phyloP scores from a whole-genome alignment of 2,888 invertebrate genomes.

The Ophion ellenae region DNA sequence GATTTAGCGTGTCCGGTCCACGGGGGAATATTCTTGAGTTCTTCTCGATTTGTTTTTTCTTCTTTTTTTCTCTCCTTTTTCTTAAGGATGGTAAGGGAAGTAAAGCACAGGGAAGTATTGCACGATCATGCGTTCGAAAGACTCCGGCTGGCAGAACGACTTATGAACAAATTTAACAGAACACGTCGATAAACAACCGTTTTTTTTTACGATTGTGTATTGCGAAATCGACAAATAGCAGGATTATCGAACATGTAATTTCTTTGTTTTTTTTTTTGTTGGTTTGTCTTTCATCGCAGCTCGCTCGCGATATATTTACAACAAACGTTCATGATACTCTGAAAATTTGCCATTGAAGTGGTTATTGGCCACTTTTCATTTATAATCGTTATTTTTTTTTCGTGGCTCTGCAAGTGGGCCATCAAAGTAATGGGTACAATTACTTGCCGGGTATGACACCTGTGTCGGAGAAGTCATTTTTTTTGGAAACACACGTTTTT shows the following conservation, averaged over 20 bases:
- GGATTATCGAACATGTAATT: constrained; percentile 14
- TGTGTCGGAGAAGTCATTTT: constrained; percentile 48
- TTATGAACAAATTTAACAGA: constrained; percentile 50
- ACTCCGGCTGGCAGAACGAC: constrained; percentile 71
- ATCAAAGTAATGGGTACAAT: constrained; percentile 25
- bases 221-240: constrained; percentile 35
- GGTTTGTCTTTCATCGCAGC: constrained; percentile 18
- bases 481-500: constrained; percentile 22
- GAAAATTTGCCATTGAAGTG: constrained; percentile 26
- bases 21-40: constrained; percentile 61
- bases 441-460: constrained; percentile 54
- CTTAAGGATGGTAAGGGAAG: constrained; percentile 28
- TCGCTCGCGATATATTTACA: constrained; percentile 27
- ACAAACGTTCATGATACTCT: constrained; percentile 7
- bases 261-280: background rate
- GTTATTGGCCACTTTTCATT: background rate
- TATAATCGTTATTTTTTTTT: background rate
- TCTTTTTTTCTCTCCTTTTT: background rate
- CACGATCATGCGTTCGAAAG: constrained; percentile 77
- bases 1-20: constrained; percentile 80
- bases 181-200: constrained; percentile 33
- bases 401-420: background rate
- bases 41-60: constrained; percentile 34
- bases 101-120: constrained; percentile 76
- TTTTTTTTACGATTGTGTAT: constrained; percentile 36